phyloP scores from a whole-genome alignment of 53 echinoderm and acorn worm species.

The Hippasteria phrygiana region DNA sequence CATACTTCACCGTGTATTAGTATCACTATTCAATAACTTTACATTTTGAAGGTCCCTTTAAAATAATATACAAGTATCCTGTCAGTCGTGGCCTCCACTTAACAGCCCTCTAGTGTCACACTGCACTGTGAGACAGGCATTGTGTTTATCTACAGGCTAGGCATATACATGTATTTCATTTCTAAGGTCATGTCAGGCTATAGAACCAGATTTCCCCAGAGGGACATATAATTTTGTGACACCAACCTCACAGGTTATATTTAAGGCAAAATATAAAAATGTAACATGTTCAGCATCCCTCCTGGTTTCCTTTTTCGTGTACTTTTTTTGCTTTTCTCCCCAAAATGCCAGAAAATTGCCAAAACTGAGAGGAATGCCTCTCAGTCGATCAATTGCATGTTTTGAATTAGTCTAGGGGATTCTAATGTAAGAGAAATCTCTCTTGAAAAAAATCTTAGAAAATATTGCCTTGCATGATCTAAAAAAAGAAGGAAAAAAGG shows the following conservation, averaged over 20 bases:
- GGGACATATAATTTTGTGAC: constrained; percentile 22
- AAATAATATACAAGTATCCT: not conserved
- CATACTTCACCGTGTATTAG: not conserved
- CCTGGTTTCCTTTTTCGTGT: no score
- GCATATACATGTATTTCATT: constrained; percentile 22
- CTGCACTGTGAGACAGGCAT: not conserved
- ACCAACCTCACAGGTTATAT: constrained; percentile 7
- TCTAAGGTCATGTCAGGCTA: constrained; percentile 35
- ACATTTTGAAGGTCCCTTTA: constrained; percentile 19
- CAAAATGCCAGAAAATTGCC: no score
- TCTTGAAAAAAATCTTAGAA: no score
- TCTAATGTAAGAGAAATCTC: no score
- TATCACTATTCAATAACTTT: not conserved
- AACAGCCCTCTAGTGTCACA: not conserved
- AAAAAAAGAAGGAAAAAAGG: no score
- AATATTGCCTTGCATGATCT: no score
- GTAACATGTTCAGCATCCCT: no score
- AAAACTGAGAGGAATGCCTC: no score
- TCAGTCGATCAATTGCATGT: no score
- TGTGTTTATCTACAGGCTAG: constrained; percentile 37
- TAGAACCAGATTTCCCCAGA: constrained; percentile 25
- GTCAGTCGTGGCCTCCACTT: not conserved
- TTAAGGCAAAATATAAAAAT: no score
- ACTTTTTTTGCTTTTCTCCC: no score
- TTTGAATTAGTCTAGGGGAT: no score